These are phyloP conservation scores for Phrynocephalus guinanensis DNA, from an alignment of 2,797 vertebrate species.

Conservation along the genomic window DNA sequence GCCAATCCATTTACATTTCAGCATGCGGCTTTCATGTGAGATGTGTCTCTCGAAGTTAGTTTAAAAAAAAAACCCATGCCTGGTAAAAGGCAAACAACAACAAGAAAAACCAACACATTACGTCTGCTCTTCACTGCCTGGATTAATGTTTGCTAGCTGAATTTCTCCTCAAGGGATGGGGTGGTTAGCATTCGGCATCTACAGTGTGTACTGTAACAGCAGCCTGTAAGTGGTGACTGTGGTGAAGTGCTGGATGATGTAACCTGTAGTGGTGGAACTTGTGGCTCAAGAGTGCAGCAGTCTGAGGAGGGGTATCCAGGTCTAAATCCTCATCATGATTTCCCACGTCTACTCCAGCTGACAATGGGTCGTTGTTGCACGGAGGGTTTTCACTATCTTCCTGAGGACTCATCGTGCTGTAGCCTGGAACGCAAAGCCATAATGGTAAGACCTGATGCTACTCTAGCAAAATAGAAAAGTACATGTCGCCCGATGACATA, in stretches of 20 bases:
- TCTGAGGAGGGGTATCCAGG: slow-evolving; percentile 95
- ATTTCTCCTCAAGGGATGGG: background rate
- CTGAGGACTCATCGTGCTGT: slow-evolving; percentile 99
- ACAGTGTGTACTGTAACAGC: slow-evolving; percentile 97
- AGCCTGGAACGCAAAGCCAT: slow-evolving; percentile 79
- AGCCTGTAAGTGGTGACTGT: slow-evolving; percentile 92
- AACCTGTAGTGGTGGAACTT: slow-evolving; percentile 94
- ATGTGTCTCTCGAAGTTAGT: slow-evolving; percentile 26
- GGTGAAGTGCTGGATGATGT: slow-evolving; percentile 88
- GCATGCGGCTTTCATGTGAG: background rate
- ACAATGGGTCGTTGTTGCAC: slow-evolving; percentile 92
- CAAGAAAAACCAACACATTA: background rate
- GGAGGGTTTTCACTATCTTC: slow-evolving; percentile 99
- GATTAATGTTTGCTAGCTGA: background rate
- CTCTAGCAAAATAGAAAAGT: background rate
- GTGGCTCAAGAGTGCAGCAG: slow-evolving; percentile 94
- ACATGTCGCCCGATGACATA: background rate
- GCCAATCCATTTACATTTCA: slow-evolving; percentile 33
- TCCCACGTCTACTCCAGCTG: slow-evolving; percentile 93
- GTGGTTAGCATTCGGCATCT: slow-evolving; percentile 92
- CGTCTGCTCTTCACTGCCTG: slow-evolving; percentile 8
- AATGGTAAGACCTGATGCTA: background rate
- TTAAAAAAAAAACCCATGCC: background rate
- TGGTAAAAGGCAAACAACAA: slow-evolving; percentile 14
- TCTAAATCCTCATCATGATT: slow-evolving; percentile 97